A percentile compares a stretch with the other conserved stretches of the same genome.
These are phyloP conservation scores for Pontoporia blainvillei DNA, from an alignment of 2,113 vertebrate genomes.

Conservation along the genomic window DNA sequence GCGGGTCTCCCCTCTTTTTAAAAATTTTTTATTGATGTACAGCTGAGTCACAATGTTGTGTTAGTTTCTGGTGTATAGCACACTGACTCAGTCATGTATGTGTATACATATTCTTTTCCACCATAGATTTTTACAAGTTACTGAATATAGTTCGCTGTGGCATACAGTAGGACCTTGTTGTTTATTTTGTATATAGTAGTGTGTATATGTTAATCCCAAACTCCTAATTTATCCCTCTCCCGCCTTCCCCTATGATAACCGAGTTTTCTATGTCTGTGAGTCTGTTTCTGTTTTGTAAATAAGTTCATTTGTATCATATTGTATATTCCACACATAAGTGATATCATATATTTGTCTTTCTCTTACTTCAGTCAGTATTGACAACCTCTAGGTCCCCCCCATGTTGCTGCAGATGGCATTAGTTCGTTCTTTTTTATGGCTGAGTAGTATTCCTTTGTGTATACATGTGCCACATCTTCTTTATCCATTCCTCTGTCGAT, in stretches of 20 bases:
- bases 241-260: neutral
- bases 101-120: neutral
- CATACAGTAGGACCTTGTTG: too few species aligned
- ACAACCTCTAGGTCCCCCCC: neutral
- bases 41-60: neutral
- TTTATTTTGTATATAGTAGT: too few species aligned
- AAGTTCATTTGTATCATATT: neutral
- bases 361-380: neutral
- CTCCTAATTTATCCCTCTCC: neutral
- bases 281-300: neutral
- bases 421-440: neutral
- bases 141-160: neutral
- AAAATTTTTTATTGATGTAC: neutral
- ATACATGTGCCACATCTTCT: accelerated
- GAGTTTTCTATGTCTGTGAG: neutral
- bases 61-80: neutral
- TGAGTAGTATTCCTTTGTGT: neutral
- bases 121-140: neutral
- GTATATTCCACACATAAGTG: neutral
- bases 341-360: neutral
- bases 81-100: neutral
- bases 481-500: neutral
- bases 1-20: neutral
- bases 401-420: neutral
- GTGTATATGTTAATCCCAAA: neutral